These are phyloP conservation scores for Thecocarcelia acutangulata DNA, from an alignment of 2,888 invertebrate species.

Conservation along the genomic window DNA sequence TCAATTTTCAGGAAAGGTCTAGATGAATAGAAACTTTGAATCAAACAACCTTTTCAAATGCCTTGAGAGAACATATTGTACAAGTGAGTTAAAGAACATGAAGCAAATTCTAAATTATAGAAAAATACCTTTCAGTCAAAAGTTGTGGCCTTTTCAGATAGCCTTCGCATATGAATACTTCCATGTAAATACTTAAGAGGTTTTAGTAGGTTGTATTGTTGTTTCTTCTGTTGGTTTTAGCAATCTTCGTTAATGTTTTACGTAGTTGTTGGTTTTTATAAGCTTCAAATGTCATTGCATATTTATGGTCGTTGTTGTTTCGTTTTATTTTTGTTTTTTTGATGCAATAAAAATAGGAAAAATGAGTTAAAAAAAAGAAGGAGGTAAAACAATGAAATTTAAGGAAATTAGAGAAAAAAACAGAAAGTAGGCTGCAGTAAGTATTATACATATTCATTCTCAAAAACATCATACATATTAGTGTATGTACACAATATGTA, in stretches of 20 bases:
- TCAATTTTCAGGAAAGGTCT: no score
- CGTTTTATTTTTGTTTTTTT: neutral
- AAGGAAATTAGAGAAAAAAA: neutral
- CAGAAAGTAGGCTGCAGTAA: neutral
- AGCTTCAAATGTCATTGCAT: slow-evolving; percentile 64
- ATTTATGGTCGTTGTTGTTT: slow-evolving; percentile 42
- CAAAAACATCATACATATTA: no score
- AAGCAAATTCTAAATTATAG: no score
- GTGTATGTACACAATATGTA: neutral
- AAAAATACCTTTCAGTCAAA: no score
- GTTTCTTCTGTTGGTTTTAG: slow-evolving; percentile 35
- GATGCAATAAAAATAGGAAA: slow-evolving; percentile 34
- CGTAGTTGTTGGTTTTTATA: slow-evolving; percentile 38
- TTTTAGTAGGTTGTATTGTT: slow-evolving; percentile 7
- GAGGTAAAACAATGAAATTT: slow-evolving; percentile 4
- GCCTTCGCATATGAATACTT: no score
- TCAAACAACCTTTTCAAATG: no score
- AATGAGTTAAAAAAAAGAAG: neutral
- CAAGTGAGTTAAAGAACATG: no score
- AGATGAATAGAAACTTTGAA: no score
- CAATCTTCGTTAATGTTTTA: slow-evolving; percentile 33
- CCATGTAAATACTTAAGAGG: neutral
- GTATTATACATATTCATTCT: neutral
- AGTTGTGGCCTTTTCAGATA: no score
- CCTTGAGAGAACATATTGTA: no score